Base-by-base conservation (phyloP, 2,888 invertebrate species). In the Caradrina kadenii region DNA sequence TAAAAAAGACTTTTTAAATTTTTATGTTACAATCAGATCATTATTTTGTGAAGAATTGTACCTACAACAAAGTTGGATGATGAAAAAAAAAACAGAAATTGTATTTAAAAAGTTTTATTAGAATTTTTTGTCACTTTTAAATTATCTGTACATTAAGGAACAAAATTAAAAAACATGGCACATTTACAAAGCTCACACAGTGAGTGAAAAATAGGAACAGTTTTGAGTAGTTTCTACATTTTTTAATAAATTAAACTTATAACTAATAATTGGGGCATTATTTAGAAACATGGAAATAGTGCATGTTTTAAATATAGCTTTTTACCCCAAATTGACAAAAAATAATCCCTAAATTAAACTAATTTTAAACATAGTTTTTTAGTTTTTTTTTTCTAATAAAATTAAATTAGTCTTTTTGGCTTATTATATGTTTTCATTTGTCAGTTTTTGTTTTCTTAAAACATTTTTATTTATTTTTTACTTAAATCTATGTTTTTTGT, bases 201-300 rank as follows among this genome's bases (percentile, higher is more conserved):
- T 45, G 22, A 49, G 48, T 5, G 11, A 17, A 55, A 59, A 63
- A 11, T 66, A 75, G 80, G 80, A 80, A 80, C 67, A 56, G 31
- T 55, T 45, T 31, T 10, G 0, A 35, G 21, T 10, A 39, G 7
- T 15, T 50, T 56, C 52, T 50, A 59, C n/a, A 22, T 21, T 58
- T 19, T 52, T 22, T 2, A n/a, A 39, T 39, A 39, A 39, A 19
- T 13, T 11, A 19, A 13, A 22, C 35, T 10, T 48, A 19, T 1
- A 35, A 35, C 10, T 22, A 42, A 15, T 8, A 22, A 21, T 42
- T 1, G 11, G 17, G 13, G 15, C 15, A 54, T 21, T 19, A 53
- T 17, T 13, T 19, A 19, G 5, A 17, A 15, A 63, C 22, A 55
- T 54, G 15, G n/a, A 45, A 4, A 39, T n/a, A 22, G 10, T 11